Evolutionary conservation across 2,113 vertebrate species (phyloP), one percentile per base, ranked within the genome.

Genomic region (Tupaia chinensis): DNA sequence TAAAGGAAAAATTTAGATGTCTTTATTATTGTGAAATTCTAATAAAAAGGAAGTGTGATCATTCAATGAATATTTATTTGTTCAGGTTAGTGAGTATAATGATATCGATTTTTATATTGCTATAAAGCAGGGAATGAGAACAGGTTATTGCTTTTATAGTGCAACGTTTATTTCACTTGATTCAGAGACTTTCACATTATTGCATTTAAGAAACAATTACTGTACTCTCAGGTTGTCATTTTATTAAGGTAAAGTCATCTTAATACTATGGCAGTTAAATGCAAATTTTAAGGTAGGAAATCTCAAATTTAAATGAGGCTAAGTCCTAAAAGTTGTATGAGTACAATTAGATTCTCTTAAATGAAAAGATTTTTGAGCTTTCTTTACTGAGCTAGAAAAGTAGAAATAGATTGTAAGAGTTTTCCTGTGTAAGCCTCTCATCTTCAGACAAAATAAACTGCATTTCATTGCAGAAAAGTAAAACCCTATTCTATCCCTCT

Each of bases 11-110:
- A 84, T 95, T 92, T 95, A 84, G 23, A 76, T 86, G 72, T 90
- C 61, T 65, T 92, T 84, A 88, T 79, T 95, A 79, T 69, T 92
- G 13, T 79, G 79, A 94, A 93, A 83, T 93, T 70, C 72, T 87
- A 94, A 94, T 90, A 95, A 93, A 93, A 90, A 3, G 54, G 15
- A 74, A 95, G 25, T 90, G 70, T 87, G 80, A 87, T 95, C 89
- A 95, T 90, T 94, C 70, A 73, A 61, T 89, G 95, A 94, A 94
- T 94, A 96, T 87, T 96, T 96, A 96, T 97, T 94, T 95, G 68
- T 95, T 93, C 94, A 95, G 81, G 63, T 94, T 96, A 90, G 76
- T 96, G 90, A 90, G 70, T 93, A 92, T 91, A 93, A 95, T 96
- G 89, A 93, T 94, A 83, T 92, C 92, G 90, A 92, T 96, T 97